These are phyloP conservation scores for Ichneumon xanthorius DNA, from an alignment of 2,888 invertebrate genomes.

Conservation along the genomic window DNA sequence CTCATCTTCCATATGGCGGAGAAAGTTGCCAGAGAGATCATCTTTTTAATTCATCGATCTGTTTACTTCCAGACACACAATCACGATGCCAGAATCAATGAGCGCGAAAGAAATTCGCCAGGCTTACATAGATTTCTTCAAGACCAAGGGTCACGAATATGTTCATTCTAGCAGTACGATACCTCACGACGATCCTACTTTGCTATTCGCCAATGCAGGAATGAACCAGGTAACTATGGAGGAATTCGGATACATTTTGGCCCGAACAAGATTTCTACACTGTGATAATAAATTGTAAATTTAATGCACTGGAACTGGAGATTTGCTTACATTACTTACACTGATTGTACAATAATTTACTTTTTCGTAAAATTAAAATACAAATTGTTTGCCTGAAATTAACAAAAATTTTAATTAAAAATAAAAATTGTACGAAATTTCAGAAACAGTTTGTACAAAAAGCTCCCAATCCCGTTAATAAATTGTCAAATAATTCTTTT, in stretches of 20 bases:
- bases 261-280: not conserved
- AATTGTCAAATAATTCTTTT: too few species aligned
- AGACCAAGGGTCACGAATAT: conserved; percentile 94
- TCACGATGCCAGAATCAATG: conserved; percentile 87
- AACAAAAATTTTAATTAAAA: too few species aligned
- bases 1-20: conserved; percentile 47
- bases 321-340: too few species aligned
- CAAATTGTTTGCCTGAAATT: too few species aligned
- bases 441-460: too few species aligned
- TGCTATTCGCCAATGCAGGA: conserved; percentile 99
- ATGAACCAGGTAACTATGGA: conserved; percentile 94
- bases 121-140: conserved; percentile 96
- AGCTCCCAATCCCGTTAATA: too few species aligned
- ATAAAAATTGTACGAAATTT: too few species aligned
- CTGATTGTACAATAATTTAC: too few species aligned
- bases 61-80: conserved; percentile 3
- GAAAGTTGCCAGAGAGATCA: not conserved
- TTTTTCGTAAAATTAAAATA: too few species aligned
- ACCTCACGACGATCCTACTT: conserved; percentile 98
- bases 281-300: too few species aligned
- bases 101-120: conserved; percentile 93
- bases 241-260: not conserved
- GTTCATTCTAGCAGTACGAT: conserved; percentile 99
- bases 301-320: too few species aligned
- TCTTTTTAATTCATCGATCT: not conserved